A percentile compares a stretch with the other conserved stretches of the same genome.
Evolutionary conservation across 1,140 invertebrate genomes (phyloP).

Genomic region (Helicoverpa zea): DNA sequence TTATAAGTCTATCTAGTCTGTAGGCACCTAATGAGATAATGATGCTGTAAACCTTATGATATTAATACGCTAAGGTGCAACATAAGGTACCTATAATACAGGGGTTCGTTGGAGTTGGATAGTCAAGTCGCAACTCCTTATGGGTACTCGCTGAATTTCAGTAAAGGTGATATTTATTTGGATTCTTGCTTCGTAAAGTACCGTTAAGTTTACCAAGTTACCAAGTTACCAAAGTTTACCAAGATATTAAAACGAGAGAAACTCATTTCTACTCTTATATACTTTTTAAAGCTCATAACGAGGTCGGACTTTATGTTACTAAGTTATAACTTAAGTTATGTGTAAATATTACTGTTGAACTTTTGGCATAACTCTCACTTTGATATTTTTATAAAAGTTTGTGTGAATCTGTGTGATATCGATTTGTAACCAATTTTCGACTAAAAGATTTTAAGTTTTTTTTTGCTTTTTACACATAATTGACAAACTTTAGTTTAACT

Average conservation of each 20-base stretch:
- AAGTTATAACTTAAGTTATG: not conserved
- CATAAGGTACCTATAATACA: not conserved
- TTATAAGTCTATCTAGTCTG: not conserved
- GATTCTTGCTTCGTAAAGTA: not conserved
- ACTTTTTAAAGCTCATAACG: slow-evolving; percentile 9
- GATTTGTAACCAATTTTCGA: too few relatives aligned
- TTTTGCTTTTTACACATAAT: not conserved
- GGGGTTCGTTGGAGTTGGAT: not conserved
- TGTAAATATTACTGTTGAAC: slow-evolving; percentile 1
- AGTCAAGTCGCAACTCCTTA: not conserved
- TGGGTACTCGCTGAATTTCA: not conserved
- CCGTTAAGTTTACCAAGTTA: not conserved
- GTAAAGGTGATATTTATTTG: slow-evolving; percentile 12
- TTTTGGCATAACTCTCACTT: not conserved
- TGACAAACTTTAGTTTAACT: too few relatives aligned
- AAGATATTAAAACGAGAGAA: slow-evolving; percentile 12
- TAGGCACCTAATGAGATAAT: not conserved
- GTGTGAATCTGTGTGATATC: not conserved
- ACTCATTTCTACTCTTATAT: slow-evolving; percentile 6
- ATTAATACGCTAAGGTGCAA: not conserved
- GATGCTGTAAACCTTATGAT: not conserved
- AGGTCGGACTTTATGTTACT: not conserved
- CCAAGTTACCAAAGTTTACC: slow-evolving; percentile 2
- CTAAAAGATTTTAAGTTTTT: not conserved
- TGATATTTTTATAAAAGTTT: not conserved